A percentile compares a stretch with the other conserved stretches of the same genome.
Conservation (phyloP, 2,113 vertebrate genomes). For the Odontophorus gujanensis region DNA sequence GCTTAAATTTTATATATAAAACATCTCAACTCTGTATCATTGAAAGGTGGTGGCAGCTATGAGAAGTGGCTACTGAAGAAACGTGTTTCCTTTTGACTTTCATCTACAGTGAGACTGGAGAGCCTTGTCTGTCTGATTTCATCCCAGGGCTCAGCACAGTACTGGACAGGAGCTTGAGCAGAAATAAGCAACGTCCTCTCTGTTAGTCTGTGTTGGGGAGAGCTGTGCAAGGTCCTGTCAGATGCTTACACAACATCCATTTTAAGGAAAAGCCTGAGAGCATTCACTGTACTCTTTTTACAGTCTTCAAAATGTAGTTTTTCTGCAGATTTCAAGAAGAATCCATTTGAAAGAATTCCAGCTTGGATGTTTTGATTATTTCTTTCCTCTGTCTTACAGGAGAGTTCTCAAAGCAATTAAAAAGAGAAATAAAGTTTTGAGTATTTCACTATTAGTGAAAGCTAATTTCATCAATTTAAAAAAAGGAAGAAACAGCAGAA, state of each 20-base stretch:
- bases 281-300: neutral
- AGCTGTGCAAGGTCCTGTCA: neutral
- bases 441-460: neutral
- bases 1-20: neutral
- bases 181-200: neutral
- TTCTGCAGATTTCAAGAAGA: neutral
- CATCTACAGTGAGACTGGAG: neutral
- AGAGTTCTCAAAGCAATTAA: neutral
- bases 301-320: neutral
- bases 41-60: neutral
- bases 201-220: neutral
- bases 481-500: no score
- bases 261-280: neutral
- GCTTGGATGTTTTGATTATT: neutral
- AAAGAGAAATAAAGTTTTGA: neutral
- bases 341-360: neutral
- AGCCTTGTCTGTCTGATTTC: neutral
- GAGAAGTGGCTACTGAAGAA: neutral
- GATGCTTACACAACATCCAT: neutral
- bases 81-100: neutral
- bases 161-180: neutral
- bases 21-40: neutral
- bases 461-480: neutral
- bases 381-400: neutral
- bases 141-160: fast-evolving